A percentile compares a stretch with the other conserved stretches of the same genome.
Conservation (phyloP, 2,797 vertebrate genomes). For the Thalassophryne amazonica region DNA sequence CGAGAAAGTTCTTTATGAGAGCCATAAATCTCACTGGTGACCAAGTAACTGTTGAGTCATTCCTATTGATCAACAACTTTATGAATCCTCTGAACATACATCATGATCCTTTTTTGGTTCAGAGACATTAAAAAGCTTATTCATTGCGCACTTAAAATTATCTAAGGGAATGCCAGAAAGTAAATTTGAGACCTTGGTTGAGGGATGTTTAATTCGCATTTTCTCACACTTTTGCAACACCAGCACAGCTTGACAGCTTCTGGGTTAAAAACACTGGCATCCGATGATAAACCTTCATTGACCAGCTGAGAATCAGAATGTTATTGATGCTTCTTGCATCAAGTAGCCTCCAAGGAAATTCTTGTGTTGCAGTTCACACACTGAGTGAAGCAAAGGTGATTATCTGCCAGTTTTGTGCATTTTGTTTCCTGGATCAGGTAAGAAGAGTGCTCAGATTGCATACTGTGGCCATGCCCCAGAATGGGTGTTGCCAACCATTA, state of each 20-base stretch:
- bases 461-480: no score
- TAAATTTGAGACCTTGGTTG: background rate
- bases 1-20: slow-evolving; percentile 1
- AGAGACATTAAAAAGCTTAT: background rate
- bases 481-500: no score
- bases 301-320: slow-evolving; percentile 20
- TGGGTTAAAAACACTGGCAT: slow-evolving; percentile 32
- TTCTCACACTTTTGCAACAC: background rate
- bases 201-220: background rate
- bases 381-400: slow-evolving; percentile 14
- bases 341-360: no score
- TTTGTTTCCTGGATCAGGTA: background rate
- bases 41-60: slow-evolving; percentile 19
- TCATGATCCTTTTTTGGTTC: slow-evolving; percentile 5
- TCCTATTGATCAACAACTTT: slow-evolving; percentile 31
- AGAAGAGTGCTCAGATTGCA: no score
- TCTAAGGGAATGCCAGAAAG: background rate
- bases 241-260: slow-evolving; percentile 15
- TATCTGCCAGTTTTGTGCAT: background rate
- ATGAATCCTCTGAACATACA: slow-evolving; percentile 23
- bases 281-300: slow-evolving; percentile 25
- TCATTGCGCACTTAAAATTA: background rate
- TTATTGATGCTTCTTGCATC: slow-evolving; percentile 35
- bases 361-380: no score
- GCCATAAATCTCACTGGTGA: slow-evolving; percentile 30